Percentiles rank a stretch among this genome's conserved stretches.
Conservation (phyloP, 2,113 vertebrate species). For the Chauna torquata region DNA sequence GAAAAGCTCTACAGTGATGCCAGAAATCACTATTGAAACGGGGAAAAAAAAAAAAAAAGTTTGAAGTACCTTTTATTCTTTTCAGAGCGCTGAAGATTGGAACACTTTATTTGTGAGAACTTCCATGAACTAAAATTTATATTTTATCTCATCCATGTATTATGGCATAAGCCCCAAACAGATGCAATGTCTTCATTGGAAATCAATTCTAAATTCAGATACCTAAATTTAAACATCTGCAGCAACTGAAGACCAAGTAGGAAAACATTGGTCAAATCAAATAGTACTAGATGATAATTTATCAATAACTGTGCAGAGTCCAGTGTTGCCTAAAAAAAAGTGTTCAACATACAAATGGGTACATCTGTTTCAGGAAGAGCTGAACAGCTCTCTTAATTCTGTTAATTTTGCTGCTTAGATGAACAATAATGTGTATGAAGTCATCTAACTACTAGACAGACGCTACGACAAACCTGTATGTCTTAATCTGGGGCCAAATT, state of each 20-base stretch:
- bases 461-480: background rate
- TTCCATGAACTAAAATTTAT: background rate
- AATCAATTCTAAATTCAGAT: background rate
- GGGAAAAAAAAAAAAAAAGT: background rate
- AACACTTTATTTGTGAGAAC: background rate
- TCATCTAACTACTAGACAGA: background rate
- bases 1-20: background rate
- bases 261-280: background rate
- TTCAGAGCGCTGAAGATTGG: background rate
- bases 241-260: background rate
- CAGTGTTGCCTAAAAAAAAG: background rate
- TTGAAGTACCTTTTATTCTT: background rate
- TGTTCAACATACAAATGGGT: fast-evolving
- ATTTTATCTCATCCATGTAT: background rate
- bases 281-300: background rate
- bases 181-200: background rate
- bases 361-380: background rate
- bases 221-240: background rate
- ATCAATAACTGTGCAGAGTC: background rate
- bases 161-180: background rate
- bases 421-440: background rate
- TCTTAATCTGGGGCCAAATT: background rate
- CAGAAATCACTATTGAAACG: fast-evolving
- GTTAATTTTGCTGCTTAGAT: background rate
- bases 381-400: background rate